A percentile compares a stretch with the other conserved stretches of the same genome.
Conservation (phyloP, 2,113 vertebrate species). For the Eonycteris spelaea region DNA sequence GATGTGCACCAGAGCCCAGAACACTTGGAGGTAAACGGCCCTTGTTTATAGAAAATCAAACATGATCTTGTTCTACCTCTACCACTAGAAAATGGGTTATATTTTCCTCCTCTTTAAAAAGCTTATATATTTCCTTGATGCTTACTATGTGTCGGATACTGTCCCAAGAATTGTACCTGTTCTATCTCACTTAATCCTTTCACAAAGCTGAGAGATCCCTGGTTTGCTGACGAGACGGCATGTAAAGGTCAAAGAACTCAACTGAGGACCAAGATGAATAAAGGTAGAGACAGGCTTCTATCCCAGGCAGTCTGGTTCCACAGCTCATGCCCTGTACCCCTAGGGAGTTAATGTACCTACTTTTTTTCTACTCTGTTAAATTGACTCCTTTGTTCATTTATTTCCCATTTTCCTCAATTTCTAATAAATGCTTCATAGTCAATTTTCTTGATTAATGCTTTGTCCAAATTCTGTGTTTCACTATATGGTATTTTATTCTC, state of each 20-base stretch:
- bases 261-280: rapidly evolving
- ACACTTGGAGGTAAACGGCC: background rate
- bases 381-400: background rate
- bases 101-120: background rate
- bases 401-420: background rate
- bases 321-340: too few species aligned
- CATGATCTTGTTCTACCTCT: background rate
- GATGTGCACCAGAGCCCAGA: too few species aligned
- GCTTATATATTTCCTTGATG: background rate
- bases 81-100: background rate
- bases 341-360: too few species aligned
- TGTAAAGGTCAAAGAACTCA: background rate
- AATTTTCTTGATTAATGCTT: background rate
- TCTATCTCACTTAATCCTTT: background rate
- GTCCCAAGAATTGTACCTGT: background rate
- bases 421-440: background rate
- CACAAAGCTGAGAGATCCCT: background rate
- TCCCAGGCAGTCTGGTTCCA: background rate
- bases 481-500: background rate
- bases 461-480: background rate
- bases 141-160: too few species aligned
- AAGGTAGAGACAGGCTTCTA: too few species aligned
- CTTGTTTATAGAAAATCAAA: background rate
- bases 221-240: background rate
- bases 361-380: background rate